These are phyloP conservation scores for Ommatoiulus sabulosus DNA, from an alignment of 2,888 invertebrate genomes.

Conservation along the genomic window DNA sequence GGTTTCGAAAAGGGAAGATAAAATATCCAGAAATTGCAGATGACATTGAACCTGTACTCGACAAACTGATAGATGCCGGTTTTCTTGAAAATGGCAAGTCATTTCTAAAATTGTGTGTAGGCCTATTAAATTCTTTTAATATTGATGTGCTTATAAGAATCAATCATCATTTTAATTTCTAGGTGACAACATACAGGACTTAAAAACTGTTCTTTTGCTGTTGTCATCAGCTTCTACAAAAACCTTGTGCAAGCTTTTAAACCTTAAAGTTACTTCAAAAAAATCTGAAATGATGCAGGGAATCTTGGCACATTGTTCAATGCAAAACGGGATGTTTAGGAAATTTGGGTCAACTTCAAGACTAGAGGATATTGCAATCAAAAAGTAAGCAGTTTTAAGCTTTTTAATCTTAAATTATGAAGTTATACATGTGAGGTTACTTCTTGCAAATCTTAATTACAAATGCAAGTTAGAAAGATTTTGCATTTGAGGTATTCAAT, in stretches of 20 bases:
- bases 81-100: conserved; percentile 4
- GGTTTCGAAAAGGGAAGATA: conserved; percentile 21
- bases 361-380: conserved; percentile 11
- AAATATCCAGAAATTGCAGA: conserved; percentile 51
- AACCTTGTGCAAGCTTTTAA: conserved; percentile 6
- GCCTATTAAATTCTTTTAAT: background rate
- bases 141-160: no score
- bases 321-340: conserved; percentile 4
- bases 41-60: conserved; percentile 5
- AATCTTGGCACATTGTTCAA: conserved; percentile 1
- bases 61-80: background rate
- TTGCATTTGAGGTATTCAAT: no score
- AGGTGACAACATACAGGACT: conserved; percentile 17
- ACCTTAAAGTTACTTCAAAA: background rate
- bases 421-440: no score
- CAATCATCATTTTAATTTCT: background rate
- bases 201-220: background rate
- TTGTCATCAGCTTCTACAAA: background rate
- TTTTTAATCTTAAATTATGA: background rate
- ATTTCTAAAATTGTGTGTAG: background rate
- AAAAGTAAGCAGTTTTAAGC: background rate
- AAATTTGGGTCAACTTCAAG: background rate
- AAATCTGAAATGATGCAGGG: background rate
- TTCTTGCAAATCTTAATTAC: no score
- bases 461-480: no score